Conservation (phyloP, 1,140 invertebrate species). For the Drosophila mayri region DNA sequence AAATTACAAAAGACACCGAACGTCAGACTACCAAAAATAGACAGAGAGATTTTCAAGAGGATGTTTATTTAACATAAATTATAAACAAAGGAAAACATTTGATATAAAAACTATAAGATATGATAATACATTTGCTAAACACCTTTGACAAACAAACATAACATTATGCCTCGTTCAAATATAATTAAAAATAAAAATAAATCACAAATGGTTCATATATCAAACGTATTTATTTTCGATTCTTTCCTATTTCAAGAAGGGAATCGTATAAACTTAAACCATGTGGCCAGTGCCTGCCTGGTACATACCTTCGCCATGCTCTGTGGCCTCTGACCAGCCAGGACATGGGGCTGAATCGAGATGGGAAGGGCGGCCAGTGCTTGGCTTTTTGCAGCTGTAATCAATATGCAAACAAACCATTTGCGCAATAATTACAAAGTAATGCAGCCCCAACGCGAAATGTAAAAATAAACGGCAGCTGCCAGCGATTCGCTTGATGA, state of each 20-base stretch:
- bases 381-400: constrained; percentile 79
- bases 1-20: constrained; percentile 1
- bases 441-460: constrained; percentile 70
- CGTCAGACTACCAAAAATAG: background rate
- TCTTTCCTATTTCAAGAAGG: background rate
- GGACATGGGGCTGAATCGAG: background rate
- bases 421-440: constrained; percentile 82
- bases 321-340: constrained; percentile 1
- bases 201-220: background rate
- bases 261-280: background rate
- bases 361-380: constrained; percentile 14
- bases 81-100: background rate
- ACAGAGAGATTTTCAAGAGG: background rate
- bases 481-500: constrained; percentile 66
- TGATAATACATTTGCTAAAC: background rate
- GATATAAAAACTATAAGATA: background rate
- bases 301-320: background rate
- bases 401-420: constrained; percentile 83
- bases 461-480: constrained; percentile 79
- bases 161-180: background rate
- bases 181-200: background rate
- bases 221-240: background rate
- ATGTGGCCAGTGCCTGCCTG: background rate
- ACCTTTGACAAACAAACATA: background rate
- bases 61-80: background rate